Conservation (phyloP, 2,113 vertebrate species). For the Lasiurus borealis region DNA sequence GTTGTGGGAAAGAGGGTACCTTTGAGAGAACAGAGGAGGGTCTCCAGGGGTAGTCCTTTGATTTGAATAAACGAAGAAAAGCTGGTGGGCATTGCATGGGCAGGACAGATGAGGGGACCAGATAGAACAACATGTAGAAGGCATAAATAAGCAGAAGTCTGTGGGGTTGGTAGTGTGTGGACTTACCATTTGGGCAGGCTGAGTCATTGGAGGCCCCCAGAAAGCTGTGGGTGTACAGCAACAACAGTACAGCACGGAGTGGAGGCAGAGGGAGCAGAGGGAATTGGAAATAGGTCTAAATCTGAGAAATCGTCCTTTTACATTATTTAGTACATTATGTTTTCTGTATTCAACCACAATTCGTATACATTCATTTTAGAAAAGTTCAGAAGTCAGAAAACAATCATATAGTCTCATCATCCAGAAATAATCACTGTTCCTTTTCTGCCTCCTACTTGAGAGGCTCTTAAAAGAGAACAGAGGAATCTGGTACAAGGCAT, state of each 20-base stretch:
- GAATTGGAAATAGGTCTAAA: background rate
- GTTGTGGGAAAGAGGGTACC: fast-evolving
- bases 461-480: background rate
- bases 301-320: background rate
- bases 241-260: background rate
- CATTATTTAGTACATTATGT: background rate
- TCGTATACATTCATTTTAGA: background rate
- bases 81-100: too few species aligned
- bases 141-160: background rate
- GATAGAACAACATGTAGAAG: too few species aligned
- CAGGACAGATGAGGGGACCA: fast-evolving
- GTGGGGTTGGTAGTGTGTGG: background rate
- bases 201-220: background rate
- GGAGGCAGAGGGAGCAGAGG: background rate
- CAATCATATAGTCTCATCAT: fast-evolving
- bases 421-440: background rate
- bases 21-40: background rate
- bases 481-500: background rate
- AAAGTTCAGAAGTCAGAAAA: background rate
- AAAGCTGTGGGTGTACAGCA: background rate
- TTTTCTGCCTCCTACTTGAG: background rate
- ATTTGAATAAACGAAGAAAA: background rate
- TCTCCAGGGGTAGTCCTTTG: background rate
- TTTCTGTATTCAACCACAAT: background rate
- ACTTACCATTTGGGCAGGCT: too few species aligned